Evolutionary conservation across 2,797 vertebrate genomes (phyloP), one percentile per base, ranked within the genome.

Genomic region (Uromys caudimaculatus): DNA sequence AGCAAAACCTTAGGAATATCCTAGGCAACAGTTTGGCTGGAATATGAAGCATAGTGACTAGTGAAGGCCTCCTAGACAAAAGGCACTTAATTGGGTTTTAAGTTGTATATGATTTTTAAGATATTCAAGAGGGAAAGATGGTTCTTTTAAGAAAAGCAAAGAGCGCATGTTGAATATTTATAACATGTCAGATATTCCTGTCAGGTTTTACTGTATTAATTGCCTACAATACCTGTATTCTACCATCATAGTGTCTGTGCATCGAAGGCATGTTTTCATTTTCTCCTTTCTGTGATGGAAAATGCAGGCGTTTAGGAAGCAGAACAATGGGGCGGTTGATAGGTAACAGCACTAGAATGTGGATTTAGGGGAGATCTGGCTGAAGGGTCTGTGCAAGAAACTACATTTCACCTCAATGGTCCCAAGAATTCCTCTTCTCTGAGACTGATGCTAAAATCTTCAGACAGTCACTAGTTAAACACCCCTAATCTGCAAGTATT

Each of bases 1-100:
- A 73, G 23, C 78, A 56, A 77, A 94, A 69, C 44, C 90, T 35
- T 56, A 38, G 11, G 35, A 83, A 85, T 76, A 69, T 71, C 44
- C 38, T 82, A 83, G 7, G 62, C 23, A 89, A 83, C 27, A 52
- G 47, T 60, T 87, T 76, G 52, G 35, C 64, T 93, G 47, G 12
- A 54, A 78, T 73, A 67, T 77, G 60, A 44, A 93, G 41, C 82
- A 78, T 62, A 96, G 90, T 32, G 76, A 81, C n/a, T 75, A 81
- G 21, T 50, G 67, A 92, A 93, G n/a, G 8, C 50, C 86, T 92
- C 90, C 16, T 16, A 94, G 60, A 62, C 6, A 75, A 97, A 95
- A 84, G 41, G 11, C 4, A 83, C 6, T 83, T 75, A 77, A 92
- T 67, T 85, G 19, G 2, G 13, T 32, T 93, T 93, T 78, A 77